A percentile compares a stretch with the other conserved stretches of the same genome.
These are phyloP conservation scores for Ceratina australensis DNA, from an alignment of 1,140 invertebrate species.

Conservation along the genomic window DNA sequence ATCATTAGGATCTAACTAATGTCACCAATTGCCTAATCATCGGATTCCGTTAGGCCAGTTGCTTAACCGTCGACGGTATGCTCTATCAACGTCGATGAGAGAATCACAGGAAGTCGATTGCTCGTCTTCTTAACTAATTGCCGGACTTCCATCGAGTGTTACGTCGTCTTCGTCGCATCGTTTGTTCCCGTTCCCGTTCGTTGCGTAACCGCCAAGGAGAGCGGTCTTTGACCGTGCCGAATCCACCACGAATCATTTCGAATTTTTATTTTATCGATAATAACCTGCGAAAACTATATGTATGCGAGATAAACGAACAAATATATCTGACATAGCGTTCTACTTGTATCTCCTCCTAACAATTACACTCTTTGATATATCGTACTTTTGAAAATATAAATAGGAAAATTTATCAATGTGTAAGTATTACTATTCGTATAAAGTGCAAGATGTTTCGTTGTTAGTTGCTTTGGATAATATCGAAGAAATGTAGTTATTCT, in stretches of 20 bases:
- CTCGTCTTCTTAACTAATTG: slow-evolving; percentile 57
- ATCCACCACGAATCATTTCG: neutral
- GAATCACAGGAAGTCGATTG: slow-evolving; percentile 55
- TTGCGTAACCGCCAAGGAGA: slow-evolving; percentile 13
- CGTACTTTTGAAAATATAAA: too few relatives aligned
- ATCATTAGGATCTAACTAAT: too few relatives aligned
- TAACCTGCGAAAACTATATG: too few relatives aligned
- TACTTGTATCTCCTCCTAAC: too few relatives aligned
- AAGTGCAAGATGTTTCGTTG: too few relatives aligned
- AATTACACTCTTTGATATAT: too few relatives aligned
- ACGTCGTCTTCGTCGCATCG: slow-evolving; percentile 6
- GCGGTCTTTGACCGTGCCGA: slow-evolving; percentile 15
- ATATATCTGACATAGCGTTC: too few relatives aligned
- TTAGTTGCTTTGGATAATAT: too few relatives aligned
- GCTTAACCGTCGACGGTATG: slow-evolving; percentile 51
- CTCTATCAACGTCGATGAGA: slow-evolving; percentile 38
- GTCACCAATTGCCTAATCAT: slow-evolving; percentile 34
- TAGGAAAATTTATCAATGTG: too few relatives aligned
- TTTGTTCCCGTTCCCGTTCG: neutral
- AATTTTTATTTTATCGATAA: too few relatives aligned
- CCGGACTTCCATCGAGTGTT: slow-evolving; percentile 21
- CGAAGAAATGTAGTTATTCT: neutral
- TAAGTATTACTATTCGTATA: too few relatives aligned
- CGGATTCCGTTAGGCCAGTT: slow-evolving; percentile 43
- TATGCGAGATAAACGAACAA: too few relatives aligned